phyloP scores from a whole-genome alignment of 2,113 vertebrate species.

The Mormyrus iriodes region DNA sequence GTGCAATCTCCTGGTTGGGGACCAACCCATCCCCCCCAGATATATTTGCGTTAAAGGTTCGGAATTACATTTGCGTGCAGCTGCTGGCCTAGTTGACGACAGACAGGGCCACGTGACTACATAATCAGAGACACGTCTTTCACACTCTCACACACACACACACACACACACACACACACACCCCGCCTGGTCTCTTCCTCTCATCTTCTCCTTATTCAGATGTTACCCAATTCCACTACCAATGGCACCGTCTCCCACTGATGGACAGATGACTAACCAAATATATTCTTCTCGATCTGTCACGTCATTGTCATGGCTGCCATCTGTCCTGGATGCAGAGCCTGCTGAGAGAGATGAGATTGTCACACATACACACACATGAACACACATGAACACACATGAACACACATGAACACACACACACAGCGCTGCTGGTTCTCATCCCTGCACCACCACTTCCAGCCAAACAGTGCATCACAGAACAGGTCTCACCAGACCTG shows the following conservation, averaged over 20 bases:
- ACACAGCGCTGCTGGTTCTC: neutral
- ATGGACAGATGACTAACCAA: slow-evolving; percentile 14
- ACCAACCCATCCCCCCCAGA: neutral
- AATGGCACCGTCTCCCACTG: neutral
- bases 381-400: no score
- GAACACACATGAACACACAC: neutral
- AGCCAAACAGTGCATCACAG: neutral
- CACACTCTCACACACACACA: no score
- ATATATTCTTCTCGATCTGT: slow-evolving; percentile 7
- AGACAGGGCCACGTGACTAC: neutral
- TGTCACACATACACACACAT: neutral
- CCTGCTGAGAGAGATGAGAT: neutral
- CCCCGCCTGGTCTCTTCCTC: neutral
- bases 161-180: no score
- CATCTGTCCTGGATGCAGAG: slow-evolving; percentile 12
- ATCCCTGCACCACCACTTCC: neutral
- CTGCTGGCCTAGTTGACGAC: neutral
- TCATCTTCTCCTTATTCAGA: neutral
- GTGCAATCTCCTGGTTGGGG: neutral
- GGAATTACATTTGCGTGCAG: neutral
- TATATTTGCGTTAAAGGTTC: neutral
- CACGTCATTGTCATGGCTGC: neutral
- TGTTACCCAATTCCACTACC: neutral
- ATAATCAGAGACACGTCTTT: neutral
- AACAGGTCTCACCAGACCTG: neutral